Percentiles rank a stretch among this genome's conserved stretches.
Evolutionary conservation across 2,113 vertebrate genomes (phyloP).

Genomic region (Prietella phreatophila): DNA sequence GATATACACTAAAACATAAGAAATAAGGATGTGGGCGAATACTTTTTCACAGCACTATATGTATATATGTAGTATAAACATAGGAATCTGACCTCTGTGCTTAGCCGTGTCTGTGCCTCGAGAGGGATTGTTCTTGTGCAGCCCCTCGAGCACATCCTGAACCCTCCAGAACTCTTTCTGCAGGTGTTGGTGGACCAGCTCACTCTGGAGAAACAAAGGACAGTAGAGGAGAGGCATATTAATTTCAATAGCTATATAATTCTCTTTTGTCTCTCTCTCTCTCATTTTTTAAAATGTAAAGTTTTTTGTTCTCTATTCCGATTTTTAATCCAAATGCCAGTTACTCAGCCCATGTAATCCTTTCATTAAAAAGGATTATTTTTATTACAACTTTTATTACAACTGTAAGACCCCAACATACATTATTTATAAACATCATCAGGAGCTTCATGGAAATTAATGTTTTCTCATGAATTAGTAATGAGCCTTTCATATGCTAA

Average conservation of each 20-base stretch:
- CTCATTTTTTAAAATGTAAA: background rate
- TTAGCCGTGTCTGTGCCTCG: slow-evolving; percentile 90
- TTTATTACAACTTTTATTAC: background rate
- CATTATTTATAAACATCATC: slow-evolving; percentile 47
- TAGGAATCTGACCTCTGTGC: slow-evolving; percentile 78
- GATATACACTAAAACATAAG: no score
- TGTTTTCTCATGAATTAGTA: slow-evolving; percentile 36
- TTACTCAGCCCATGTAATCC: background rate
- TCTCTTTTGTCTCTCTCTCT: background rate
- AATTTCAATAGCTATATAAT: background rate
- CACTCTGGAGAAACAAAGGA: slow-evolving; percentile 71
- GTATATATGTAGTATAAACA: background rate
- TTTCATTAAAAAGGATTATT: slow-evolving; percentile 6
- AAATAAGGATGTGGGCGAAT: no score
- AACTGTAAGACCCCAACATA: slow-evolving; percentile 4
- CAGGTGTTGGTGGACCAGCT: slow-evolving; percentile 84
- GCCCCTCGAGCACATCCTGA: slow-evolving; percentile 92
- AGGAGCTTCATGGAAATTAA: slow-evolving; percentile 24
- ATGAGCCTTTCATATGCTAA: slow-evolving; percentile 35
- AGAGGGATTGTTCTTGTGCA: slow-evolving; percentile 89
- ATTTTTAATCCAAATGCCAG: background rate
- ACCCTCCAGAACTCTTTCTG: slow-evolving; percentile 97
- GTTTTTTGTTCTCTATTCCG: background rate
- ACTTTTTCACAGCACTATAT: no score
- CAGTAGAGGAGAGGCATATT: background rate